Conservation (phyloP, 2,888 invertebrate species). For the Acronicta leporina region DNA sequence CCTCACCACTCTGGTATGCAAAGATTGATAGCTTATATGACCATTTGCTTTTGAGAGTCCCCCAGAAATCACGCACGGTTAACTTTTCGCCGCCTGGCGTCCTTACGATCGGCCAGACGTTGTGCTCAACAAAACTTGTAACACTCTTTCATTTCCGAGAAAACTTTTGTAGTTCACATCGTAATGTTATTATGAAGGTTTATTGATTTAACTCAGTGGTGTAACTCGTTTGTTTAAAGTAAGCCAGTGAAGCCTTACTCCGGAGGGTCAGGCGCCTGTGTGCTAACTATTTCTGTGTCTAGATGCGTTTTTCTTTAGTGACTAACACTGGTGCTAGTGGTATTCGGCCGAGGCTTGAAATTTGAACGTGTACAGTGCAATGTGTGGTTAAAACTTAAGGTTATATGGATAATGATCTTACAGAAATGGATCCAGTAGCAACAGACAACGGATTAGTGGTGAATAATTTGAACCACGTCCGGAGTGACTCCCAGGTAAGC, state of each 20-base stretch:
- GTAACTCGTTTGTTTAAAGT: constrained; percentile 72
- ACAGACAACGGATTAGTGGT: constrained; percentile 85
- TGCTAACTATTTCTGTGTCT: constrained; percentile 68
- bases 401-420: constrained; percentile 75
- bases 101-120: constrained; percentile 82
- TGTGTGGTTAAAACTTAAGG: constrained; percentile 61
- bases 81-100: constrained; percentile 88
- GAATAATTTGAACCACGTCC: constrained; percentile 87
- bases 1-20: constrained; percentile 88
- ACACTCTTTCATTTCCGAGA: constrained; percentile 63
- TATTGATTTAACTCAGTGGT: constrained; percentile 72
- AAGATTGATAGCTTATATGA: constrained; percentile 89
- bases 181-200: constrained; percentile 76
- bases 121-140: constrained; percentile 69
- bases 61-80: constrained; percentile 88
- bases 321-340: constrained; percentile 55
- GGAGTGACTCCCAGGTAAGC: constrained; percentile 87
- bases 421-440: constrained; percentile 84
- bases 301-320: constrained; percentile 69
- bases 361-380: constrained; percentile 66
- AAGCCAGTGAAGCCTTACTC: constrained; percentile 78
- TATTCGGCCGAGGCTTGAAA: constrained; percentile 47
- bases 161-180: constrained; percentile 70
- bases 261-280: constrained; percentile 63
- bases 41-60: constrained; percentile 88